These are phyloP conservation scores for Chelonia mydas DNA, from an alignment of 2,797 vertebrate genomes.

Conservation along the genomic window DNA sequence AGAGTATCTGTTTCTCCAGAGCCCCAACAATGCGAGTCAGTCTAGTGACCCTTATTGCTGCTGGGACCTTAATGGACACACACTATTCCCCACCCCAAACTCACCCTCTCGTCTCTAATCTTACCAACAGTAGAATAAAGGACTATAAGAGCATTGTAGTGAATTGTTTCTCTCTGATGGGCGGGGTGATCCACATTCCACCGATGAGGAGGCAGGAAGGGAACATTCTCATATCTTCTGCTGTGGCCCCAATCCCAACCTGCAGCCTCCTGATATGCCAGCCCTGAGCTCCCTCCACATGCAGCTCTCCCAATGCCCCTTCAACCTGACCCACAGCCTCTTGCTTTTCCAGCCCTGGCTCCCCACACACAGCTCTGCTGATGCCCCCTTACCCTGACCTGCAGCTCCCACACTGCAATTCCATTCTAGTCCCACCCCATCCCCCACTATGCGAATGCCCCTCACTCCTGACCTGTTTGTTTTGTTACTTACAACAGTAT, in stretches of 20 bases:
- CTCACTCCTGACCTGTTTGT: too few species aligned
- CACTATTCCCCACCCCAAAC: background rate
- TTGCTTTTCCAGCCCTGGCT: too few species aligned
- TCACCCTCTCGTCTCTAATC: background rate
- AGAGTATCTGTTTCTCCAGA: background rate
- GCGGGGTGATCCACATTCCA: too few species aligned
- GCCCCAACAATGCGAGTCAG: background rate
- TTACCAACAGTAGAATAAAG: constrained; percentile 11
- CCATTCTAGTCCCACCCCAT: background rate
- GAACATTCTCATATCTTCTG: background rate
- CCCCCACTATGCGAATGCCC: background rate
- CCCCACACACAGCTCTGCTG: too few species aligned
- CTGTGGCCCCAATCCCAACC: background rate
- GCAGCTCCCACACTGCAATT: background rate
- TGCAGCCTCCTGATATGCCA: background rate
- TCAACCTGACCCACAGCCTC: too few species aligned
- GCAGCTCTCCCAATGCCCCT: background rate
- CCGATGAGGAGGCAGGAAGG: too few species aligned
- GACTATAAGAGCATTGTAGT: background rate
- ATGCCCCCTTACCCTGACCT: too few species aligned
- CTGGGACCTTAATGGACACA: background rate
- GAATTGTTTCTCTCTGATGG: background rate
- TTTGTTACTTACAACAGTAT: too few species aligned
- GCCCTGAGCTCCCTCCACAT: too few species aligned
- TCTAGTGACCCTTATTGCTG: background rate